phyloP scores from a whole-genome alignment of 2,113 vertebrate genomes.

The Corydoras sp. region DNA sequence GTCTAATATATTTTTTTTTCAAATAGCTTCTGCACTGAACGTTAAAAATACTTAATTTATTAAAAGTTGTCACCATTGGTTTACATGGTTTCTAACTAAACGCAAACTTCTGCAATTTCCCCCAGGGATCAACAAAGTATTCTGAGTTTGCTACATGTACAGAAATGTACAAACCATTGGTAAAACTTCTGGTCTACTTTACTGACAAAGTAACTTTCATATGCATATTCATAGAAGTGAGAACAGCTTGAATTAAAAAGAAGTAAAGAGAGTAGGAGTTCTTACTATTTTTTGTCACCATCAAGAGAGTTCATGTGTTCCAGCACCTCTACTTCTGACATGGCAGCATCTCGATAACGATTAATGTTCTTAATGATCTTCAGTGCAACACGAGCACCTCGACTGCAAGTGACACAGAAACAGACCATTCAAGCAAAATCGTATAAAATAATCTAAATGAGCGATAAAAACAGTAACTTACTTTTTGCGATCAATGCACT shows the following conservation, averaged over 20 bases:
- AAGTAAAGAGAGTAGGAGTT: neutral
- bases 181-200: no score
- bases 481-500: constrained; percentile 88
- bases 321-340: constrained; percentile 91
- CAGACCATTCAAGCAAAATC: neutral
- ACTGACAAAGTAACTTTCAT: no score
- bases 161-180: no score
- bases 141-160: no score
- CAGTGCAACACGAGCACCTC: constrained; percentile 81
- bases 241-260: no score
- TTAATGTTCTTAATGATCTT: constrained; percentile 99
- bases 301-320: constrained; percentile 84
- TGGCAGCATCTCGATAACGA: constrained; percentile 90
- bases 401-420: constrained; percentile 55
- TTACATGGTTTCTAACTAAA: no score
- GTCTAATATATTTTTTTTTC: neutral
- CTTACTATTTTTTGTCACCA: constrained; percentile 69
- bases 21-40: no score
- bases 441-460: neutral
- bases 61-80: no score
- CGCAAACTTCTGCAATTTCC: no score
- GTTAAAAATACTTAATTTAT: no score
- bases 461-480: constrained; percentile 48
- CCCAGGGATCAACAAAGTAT: no score
- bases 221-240: no score